These are phyloP conservation scores for Spialia ferax DNA, from an alignment of 2,888 invertebrate species.

Conservation along the genomic window DNA sequence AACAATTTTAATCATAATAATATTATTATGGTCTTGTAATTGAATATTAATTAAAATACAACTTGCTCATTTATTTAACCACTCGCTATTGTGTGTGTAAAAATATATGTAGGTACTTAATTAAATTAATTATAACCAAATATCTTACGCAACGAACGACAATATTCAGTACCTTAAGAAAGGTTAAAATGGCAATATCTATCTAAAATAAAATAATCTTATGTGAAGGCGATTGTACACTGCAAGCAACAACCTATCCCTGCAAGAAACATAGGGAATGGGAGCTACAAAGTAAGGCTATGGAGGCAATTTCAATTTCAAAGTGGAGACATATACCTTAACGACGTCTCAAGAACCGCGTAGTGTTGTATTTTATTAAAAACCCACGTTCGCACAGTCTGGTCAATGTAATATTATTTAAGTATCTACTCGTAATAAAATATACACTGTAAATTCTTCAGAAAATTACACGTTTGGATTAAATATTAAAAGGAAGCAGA, in stretches of 20 bases:
- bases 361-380: constrained; percentile 48
- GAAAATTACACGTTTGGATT: background rate
- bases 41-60: too few relatives aligned
- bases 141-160: background rate
- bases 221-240: constrained; percentile 20
- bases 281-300: constrained; percentile 32
- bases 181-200: background rate
- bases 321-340: constrained; percentile 50
- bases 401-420: constrained; percentile 21
- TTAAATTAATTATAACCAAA: too few relatives aligned
- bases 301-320: constrained; percentile 52
- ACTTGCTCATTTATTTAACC: too few relatives aligned
- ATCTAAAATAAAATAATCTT: constrained; percentile 21
- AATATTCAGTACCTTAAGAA: background rate
- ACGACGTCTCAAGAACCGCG: constrained; percentile 47
- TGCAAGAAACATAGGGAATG: constrained; percentile 27
- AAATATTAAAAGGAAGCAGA: too few relatives aligned
- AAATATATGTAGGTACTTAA: too few relatives aligned
- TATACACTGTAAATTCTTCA: background rate
- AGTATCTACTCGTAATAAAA: background rate
- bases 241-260: constrained; percentile 9
- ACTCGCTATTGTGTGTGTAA: too few relatives aligned
- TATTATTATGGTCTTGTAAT: too few relatives aligned
- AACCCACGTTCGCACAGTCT: constrained; percentile 34
- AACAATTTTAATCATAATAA: too few relatives aligned